Percentiles rank a stretch among this genome's conserved stretches.
Evolutionary conservation across 2,113 vertebrate genomes (phyloP).

Genomic region (Pitta sordida): DNA sequence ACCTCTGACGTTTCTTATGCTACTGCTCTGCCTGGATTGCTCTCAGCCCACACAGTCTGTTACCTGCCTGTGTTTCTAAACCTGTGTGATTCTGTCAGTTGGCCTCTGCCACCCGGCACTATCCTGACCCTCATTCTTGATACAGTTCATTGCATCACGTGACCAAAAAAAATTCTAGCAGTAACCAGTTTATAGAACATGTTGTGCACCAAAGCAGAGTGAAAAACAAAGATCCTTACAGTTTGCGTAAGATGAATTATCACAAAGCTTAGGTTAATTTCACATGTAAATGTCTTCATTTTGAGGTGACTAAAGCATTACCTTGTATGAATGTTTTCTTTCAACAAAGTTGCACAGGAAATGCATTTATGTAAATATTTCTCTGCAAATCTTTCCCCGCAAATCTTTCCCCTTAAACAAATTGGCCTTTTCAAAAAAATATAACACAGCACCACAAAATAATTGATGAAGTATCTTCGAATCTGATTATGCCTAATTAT

Average conservation of each 20-base stretch:
- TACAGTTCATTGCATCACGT: background rate
- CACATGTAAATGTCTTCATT: background rate
- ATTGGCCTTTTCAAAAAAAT: background rate
- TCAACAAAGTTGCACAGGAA: background rate
- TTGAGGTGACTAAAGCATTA: background rate
- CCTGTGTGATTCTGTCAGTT: background rate
- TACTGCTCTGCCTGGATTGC: background rate
- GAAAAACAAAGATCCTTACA: background rate
- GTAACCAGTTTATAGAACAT: background rate
- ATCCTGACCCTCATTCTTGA: background rate
- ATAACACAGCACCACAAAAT: background rate
- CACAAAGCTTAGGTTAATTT: background rate
- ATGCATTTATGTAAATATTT: background rate
- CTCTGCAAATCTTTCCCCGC: background rate
- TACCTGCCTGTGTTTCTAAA: background rate
- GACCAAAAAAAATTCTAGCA: background rate
- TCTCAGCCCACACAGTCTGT: background rate
- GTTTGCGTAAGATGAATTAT: background rate
- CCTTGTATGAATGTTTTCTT: background rate
- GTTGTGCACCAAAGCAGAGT: background rate
- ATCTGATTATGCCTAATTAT: slow-evolving; percentile 11
- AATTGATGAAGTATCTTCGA: background rate
- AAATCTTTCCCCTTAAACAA: background rate
- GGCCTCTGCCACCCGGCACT: background rate
- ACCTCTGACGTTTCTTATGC: rapidly evolving